phyloP scores from a whole-genome alignment of 2,888 invertebrate species.

The Dyspetes luteomarginatus region DNA sequence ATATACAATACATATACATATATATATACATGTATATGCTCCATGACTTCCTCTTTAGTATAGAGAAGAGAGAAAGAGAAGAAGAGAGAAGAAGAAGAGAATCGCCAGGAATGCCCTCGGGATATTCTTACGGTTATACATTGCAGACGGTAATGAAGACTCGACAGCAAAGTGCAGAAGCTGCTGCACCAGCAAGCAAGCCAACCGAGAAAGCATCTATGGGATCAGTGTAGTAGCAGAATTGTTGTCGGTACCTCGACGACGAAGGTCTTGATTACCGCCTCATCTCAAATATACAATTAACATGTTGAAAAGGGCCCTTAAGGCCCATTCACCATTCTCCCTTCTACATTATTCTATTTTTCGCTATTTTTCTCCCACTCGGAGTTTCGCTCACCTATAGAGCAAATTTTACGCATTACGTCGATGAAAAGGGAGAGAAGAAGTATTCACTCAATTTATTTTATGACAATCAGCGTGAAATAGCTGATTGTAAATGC shows the following conservation, averaged over 20 bases:
- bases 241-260: slow-evolving; percentile 63
- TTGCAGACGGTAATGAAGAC: slow-evolving; percentile 77
- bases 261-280: slow-evolving; percentile 74
- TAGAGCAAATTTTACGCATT: neutral
- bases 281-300: slow-evolving; percentile 70
- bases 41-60: slow-evolving; percentile 49
- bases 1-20: too few species aligned
- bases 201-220: slow-evolving; percentile 20
- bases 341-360: neutral
- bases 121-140: slow-evolving; percentile 72
- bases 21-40: slow-evolving; percentile 27
- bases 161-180: slow-evolving; percentile 69
- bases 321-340: slow-evolving; percentile 44
- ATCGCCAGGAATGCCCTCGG: slow-evolving; percentile 66
- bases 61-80: neutral
- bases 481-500: too few species aligned
- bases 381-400: neutral
- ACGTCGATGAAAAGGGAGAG: neutral
- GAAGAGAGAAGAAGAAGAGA: slow-evolving; percentile 29
- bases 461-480: too few species aligned
- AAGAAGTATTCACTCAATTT: neutral
- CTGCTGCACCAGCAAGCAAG: slow-evolving; percentile 14
- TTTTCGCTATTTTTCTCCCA: neutral
- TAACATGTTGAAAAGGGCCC: slow-evolving; percentile 75
- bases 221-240: slow-evolving; percentile 12